These are phyloP conservation scores for Heliconius charithonia DNA, from an alignment of 2,888 invertebrate genomes.

Conservation along the genomic window DNA sequence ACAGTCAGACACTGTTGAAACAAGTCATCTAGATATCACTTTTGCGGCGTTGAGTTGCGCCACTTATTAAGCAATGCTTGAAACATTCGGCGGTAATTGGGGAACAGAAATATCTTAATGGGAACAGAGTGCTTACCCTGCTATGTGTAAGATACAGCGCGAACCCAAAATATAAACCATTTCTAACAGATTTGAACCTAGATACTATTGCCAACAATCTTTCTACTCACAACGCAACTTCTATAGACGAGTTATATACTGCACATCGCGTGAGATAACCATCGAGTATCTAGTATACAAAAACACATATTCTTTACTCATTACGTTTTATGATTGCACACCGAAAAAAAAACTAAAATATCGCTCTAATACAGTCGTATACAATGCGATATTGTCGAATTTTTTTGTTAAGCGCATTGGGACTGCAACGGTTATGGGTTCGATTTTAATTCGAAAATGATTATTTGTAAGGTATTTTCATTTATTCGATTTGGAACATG, in stretches of 20 bases:
- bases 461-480: background rate
- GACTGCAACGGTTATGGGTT: background rate
- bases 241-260: background rate
- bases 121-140: too few species aligned
- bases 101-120: too few species aligned
- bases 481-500: background rate
- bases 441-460: background rate
- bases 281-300: slow-evolving; percentile 48
- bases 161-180: too few species aligned
- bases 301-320: slow-evolving; percentile 53
- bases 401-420: background rate
- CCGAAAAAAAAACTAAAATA: slow-evolving; percentile 11
- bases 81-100: too few species aligned
- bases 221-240: background rate
- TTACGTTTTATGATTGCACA: slow-evolving; percentile 47
- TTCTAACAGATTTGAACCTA: background rate
- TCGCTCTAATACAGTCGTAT: background rate
- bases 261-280: slow-evolving; percentile 53
- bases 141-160: too few species aligned
- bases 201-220: background rate
- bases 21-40: too few species aligned
- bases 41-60: too few species aligned
- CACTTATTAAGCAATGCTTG: too few species aligned
- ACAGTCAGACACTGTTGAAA: too few species aligned
- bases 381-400: background rate